Base-by-base conservation (phyloP, 2,797 vertebrate species). In the Acrocephalus scirpaceus region DNA sequence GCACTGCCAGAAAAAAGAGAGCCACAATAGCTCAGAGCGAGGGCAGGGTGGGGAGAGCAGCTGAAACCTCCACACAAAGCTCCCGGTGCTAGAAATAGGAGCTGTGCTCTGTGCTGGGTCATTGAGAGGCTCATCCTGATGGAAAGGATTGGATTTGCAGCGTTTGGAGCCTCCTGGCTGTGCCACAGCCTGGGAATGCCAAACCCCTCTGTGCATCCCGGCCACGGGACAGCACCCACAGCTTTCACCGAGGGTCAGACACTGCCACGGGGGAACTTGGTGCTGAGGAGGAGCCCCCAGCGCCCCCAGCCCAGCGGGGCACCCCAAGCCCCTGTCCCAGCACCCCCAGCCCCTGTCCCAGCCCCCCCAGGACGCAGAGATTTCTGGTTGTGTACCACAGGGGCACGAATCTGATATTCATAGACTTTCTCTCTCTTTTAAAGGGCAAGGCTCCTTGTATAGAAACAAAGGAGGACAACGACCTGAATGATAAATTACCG, bases 371-470 rank as follows among this genome's bases (percentile, higher is more conserved):
- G n/a, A 21, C 4, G 20, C 34, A 76, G 9, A 38, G 14, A 22
- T 19, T 2, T 57, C 40, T 32, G 54, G 16, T 1, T 34, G 40
- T 10, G 13, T 4, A 8, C 32, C 86, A 45, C 34, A 22, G 44
- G 40, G 44, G 14, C 85, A 73, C 0, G 17, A 86, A 86, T 93
- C 65, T 79, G 76, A 84, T 95, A 93, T 75, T 75, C 89, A 91
- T 73, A 77, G 95, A 76, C 82, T 70, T 95, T 81, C 56, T 66
- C 67, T 69, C 56, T 79, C 53, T 50, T 89, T 73, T 62, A 95
- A 96, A 92, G 94, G 91, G 78, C 95, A 95, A 83, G 66, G 3
- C 42, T 40, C 67, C 87, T 72, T 48, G 53, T 60, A 72, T 13
- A 85, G 60, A 91, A 89, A 72, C 48, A 79, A 89, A 26, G 32